These are phyloP conservation scores for Columba janthina DNA, from an alignment of 2,113 vertebrate species.

Conservation along the genomic window DNA sequence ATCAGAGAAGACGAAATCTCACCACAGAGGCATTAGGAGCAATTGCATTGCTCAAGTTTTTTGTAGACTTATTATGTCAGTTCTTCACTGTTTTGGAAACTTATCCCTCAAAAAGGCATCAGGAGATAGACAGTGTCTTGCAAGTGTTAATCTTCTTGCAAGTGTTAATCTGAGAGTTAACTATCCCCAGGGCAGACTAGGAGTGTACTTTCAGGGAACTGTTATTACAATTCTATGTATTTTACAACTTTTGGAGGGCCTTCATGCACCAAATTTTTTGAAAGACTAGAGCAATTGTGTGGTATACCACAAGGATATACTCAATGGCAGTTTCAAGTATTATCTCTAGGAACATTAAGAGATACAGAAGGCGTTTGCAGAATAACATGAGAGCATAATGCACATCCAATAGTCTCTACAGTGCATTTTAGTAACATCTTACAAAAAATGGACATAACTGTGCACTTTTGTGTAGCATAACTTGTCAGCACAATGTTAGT, in stretches of 20 bases:
- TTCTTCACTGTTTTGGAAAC: constrained; percentile 8
- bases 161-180: constrained; percentile 35
- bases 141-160: constrained; percentile 23
- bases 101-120: background rate
- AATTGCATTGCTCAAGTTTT: background rate
- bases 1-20: constrained; percentile 36
- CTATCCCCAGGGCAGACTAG: background rate
- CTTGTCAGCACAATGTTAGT: background rate
- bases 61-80: background rate
- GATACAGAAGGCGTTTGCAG: background rate
- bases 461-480: background rate
- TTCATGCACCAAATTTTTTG: background rate
- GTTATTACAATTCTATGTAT: background rate
- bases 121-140: background rate
- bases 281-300: background rate
- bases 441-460: background rate
- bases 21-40: background rate
- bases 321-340: background rate
- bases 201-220: background rate
- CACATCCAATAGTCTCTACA: background rate
- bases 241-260: background rate
- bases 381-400: background rate
- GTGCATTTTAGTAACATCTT: background rate
- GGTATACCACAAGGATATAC: background rate
- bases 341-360: background rate